Evolutionary conservation across 2,888 invertebrate genomes (phyloP), one percentile per base, ranked within the genome.

Genomic region (Beris chalybata): DNA sequence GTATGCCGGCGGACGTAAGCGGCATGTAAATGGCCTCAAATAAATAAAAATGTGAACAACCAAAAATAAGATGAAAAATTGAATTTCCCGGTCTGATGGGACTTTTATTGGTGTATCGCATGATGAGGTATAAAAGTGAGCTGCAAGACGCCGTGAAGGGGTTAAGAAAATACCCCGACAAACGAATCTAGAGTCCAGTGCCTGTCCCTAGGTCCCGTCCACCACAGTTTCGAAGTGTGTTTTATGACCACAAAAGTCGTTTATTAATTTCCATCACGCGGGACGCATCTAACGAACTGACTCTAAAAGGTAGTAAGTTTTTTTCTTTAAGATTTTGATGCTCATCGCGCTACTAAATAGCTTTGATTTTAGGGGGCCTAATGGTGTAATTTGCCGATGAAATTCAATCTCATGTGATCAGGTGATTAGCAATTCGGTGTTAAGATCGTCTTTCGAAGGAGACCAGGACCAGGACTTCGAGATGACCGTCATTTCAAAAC

Each of bases 21-120:
- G 50, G 31, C 32, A 32, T 52, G 38, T 50, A 61, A 52, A 52
- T 61, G 38, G 50, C 50, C 50, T 43, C 50, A 61, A 61, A 50
- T 52, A 52, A 43, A 61, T 61, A 50, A 61, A 61, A 56, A 52
- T 30, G 38, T 32, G 5, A n/a, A 48, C 50, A 59, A 12, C 32
- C 59, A 44, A 58, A 48, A 59, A 59, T 47, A 32, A 43, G n/a
- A 52, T 53, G 63, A 63, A 53, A 54, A 64, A 64, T 64, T 64
- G 53, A 64, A 64, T 54, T 64, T 64, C 64, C 53, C 54, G 57
- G 54, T 48, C 59, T 69, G 69, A 69, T 69, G 66, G 58, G 64
- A 66, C 54, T 69, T 66, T 69, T 69, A 69, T 69, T 66, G 64
- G 59, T 50, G 64, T 54, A 69, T 69, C 66, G 69, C 69, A 69